Evolutionary conservation across 2,888 invertebrate genomes (phyloP).

Genomic region (Sialis fuliginosa): DNA sequence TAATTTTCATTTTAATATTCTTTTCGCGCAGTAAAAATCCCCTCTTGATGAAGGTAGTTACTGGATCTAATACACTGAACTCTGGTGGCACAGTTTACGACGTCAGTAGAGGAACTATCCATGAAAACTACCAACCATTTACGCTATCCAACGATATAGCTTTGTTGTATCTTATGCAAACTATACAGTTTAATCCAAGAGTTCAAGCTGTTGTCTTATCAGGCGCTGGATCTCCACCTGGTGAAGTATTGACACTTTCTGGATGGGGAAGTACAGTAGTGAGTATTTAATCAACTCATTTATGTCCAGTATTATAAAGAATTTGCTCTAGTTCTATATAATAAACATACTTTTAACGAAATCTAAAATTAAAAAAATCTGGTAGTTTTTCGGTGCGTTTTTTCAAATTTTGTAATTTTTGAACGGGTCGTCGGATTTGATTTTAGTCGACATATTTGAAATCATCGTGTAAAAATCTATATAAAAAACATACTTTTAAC

Average conservation of each 20-base stretch:
- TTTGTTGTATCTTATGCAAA: conserved; percentile 17
- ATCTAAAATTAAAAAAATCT: too few relatives aligned
- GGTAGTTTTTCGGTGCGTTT: too few relatives aligned
- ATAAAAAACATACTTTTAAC: too few relatives aligned
- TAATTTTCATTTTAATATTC: too few relatives aligned
- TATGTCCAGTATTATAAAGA: too few relatives aligned
- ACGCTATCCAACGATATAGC: conserved; percentile 21
- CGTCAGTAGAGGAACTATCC: conserved; percentile 6
- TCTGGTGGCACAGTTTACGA: background rate
- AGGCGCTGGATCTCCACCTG: background rate
- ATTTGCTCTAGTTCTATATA: too few relatives aligned
- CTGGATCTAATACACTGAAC: conserved; percentile 7
- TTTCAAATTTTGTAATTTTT: too few relatives aligned
- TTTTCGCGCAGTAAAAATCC: too few relatives aligned
- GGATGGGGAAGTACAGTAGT: conserved; percentile 1
- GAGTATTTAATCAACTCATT: background rate
- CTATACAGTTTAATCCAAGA: conserved; percentile 18
- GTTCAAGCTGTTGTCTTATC: conserved; percentile 13
- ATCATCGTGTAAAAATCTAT: too few relatives aligned
- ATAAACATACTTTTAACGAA: too few relatives aligned
- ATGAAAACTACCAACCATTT: conserved; percentile 2
- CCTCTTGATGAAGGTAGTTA: background rate
- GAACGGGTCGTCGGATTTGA: too few relatives aligned
- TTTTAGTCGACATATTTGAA: too few relatives aligned
- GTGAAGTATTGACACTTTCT: background rate